Base-by-base conservation (phyloP, 2,113 vertebrate species). In the Mastomys coucha region DNA sequence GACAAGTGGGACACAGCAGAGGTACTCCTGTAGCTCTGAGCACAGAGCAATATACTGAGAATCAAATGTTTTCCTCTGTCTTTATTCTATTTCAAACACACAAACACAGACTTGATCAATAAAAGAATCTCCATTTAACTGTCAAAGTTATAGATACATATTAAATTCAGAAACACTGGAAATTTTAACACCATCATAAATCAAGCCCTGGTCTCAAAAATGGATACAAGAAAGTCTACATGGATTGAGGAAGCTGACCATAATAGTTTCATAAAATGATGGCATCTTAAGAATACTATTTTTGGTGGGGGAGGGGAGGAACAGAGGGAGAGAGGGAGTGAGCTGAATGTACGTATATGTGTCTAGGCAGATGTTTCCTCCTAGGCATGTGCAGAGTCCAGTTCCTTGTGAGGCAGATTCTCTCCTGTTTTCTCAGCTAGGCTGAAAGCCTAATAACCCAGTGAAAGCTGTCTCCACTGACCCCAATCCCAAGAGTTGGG, bases 121-220 rank as follows among this genome's bases (percentile, higher is more conserved):
- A 96, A 86, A 19, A 91, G 56, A 96, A 96, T 92, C 70, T 75
- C 84, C 82, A 82, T 22, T 63, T 88, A 82, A 91, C 80, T 80
- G 75, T 87, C 70, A 91, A 96, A 95, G 88, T 88, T 95, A 76
- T 65, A 36, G 78, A 51, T 67, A 96, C 87, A 90, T 86, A 91
- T 51, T 91, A 88, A 75, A 45, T 76, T 92, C 12, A 95, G 49
- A 91, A 95, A 63, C 58, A 88, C 0, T 81, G 17, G 51, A 87
- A 93, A 53, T 90, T 86, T 91, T 78, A 84, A 73, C 22, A 94
- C 60, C 60, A 56, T 69, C 89, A 94, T 67, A 95, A 95, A 82
- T 45, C 26, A 93, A 63, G 36, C 63, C 36, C 70, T 93, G n/a
- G n/a, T 76, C 73, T 60, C 4, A 56, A 95, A 36, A 94, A 92